Conservation (phyloP, 2,888 invertebrate genomes). For the Cryptocephalus moraei region DNA sequence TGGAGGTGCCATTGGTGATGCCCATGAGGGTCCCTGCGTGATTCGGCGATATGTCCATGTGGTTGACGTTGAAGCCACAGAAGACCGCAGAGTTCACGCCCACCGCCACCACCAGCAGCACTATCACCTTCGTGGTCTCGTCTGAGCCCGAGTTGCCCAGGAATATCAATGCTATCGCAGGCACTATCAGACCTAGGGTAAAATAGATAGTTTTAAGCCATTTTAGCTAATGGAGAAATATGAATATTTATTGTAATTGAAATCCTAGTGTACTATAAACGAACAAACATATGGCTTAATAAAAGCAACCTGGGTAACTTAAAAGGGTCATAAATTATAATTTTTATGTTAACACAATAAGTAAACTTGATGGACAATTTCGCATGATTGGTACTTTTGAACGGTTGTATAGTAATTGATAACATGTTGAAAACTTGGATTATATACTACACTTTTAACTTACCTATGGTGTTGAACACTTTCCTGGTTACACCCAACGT, state of each 20-base stretch:
- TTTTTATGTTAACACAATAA: too few species aligned
- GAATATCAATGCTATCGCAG: conserved; percentile 56
- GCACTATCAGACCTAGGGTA: conserved; percentile 41
- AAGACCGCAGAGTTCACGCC: conserved; percentile 66
- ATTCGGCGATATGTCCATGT: conserved; percentile 76
- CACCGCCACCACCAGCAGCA: conserved; percentile 58
- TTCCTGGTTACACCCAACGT: conserved; percentile 25
- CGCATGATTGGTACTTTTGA: too few species aligned
- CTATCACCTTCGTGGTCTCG: conserved; percentile 48
- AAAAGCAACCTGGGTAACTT: too few species aligned
- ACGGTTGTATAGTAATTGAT: too few species aligned
- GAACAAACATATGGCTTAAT: too few species aligned
- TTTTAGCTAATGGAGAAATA: too few species aligned
- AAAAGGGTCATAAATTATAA: too few species aligned
- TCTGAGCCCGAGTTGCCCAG: conserved; percentile 42
- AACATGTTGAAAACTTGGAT: too few species aligned
- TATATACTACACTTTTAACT: conserved; percentile 9
- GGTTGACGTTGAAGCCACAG: conserved; percentile 67
- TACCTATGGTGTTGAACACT: conserved; percentile 29
- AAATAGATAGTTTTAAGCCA: not conserved
- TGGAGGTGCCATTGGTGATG: conserved; percentile 68
- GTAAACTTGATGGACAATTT: too few species aligned
- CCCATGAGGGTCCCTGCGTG: conserved; percentile 79
- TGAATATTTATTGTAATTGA: too few species aligned
- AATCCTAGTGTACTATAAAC: too few species aligned